Evolutionary conservation across 2,888 invertebrate species (phyloP).

Genomic region (Selenia dentaria): DNA sequence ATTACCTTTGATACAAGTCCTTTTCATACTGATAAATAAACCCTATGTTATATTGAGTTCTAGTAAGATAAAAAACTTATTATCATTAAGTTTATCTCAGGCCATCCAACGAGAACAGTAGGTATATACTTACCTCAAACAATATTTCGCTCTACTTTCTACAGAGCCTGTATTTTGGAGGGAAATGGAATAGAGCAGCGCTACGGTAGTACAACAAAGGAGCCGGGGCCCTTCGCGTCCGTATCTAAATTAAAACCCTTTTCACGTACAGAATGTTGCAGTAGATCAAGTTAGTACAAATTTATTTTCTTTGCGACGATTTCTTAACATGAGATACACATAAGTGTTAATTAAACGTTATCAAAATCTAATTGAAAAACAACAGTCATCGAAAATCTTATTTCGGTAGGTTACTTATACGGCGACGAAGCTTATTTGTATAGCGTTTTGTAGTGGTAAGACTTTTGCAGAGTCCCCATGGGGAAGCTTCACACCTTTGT

Average conservation of each 20-base stretch:
- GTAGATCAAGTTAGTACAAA: constrained; percentile 4
- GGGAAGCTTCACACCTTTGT: too few relatives aligned
- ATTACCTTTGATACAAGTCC: background rate
- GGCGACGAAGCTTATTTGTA: too few relatives aligned
- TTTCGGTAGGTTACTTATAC: too few relatives aligned
- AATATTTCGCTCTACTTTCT: constrained; percentile 10
- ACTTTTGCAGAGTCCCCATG: too few relatives aligned
- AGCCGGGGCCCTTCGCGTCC: constrained; percentile 20
- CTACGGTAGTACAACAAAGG: constrained; percentile 29
- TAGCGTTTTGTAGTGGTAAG: too few relatives aligned
- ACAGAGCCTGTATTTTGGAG: constrained; percentile 21
- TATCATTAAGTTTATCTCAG: constrained; percentile 4
- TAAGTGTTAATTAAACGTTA: too few relatives aligned
- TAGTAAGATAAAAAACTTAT: background rate
- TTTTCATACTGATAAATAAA: background rate
- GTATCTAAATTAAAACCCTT: constrained; percentile 34
- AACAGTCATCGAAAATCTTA: too few relatives aligned
- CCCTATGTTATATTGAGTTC: background rate
- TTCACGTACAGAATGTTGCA: constrained; percentile 4
- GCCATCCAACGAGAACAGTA: constrained; percentile 1
- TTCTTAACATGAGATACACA: too few relatives aligned
- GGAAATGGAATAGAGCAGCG: constrained; percentile 25
- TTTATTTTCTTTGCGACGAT: too few relatives aligned
- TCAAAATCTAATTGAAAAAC: too few relatives aligned
- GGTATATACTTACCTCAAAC: constrained; percentile 1